phyloP scores from a whole-genome alignment of 2,888 invertebrate genomes.

The Polymixis flavicincta region DNA sequence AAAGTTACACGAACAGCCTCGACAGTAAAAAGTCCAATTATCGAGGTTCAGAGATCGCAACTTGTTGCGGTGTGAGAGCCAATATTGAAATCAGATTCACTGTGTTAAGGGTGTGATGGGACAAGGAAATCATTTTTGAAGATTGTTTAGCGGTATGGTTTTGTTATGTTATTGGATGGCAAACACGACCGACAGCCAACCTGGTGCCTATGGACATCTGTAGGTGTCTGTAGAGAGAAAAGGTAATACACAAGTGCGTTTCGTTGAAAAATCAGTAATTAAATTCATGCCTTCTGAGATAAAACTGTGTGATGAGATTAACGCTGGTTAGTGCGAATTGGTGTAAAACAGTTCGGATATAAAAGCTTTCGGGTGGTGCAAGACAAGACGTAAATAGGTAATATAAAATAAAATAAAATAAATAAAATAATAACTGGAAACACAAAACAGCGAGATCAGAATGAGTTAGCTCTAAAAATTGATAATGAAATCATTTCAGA shows the following conservation, averaged over 20 bases:
- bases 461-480: no score
- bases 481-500: no score
- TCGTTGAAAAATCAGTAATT: neutral
- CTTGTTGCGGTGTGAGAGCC: constrained; percentile 65
- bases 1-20: constrained; percentile 57
- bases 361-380: neutral
- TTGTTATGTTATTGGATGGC: neutral
- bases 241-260: neutral
- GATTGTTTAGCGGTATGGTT: neutral
- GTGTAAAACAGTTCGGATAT: neutral
- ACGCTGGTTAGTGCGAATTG: neutral
- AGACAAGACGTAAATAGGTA: neutral
- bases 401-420: no score
- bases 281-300: neutral
- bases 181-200: neutral
- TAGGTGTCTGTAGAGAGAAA: neutral
- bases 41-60: constrained; percentile 55
- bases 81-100: constrained; percentile 61
- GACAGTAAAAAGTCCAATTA: constrained; percentile 69
- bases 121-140: neutral
- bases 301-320: neutral
- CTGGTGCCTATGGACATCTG: neutral
- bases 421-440: no score
- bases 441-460: no score
- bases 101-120: constrained; percentile 47